These are phyloP conservation scores for Python bivittatus DNA, from an alignment of 2,113 vertebrate genomes.

Conservation along the genomic window DNA sequence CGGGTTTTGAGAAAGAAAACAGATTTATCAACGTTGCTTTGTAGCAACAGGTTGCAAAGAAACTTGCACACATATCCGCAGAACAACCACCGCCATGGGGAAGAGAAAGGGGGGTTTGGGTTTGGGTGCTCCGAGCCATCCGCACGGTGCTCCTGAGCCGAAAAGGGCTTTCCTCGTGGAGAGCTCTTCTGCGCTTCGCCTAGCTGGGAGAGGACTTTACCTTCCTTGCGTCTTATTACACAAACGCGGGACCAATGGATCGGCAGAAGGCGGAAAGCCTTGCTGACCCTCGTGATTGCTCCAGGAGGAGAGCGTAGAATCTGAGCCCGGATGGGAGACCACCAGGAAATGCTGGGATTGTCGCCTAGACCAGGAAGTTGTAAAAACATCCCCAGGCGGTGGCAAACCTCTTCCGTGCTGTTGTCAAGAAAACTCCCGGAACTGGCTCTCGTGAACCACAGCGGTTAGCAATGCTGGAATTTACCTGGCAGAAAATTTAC, in stretches of 20 bases:
- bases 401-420: neutral
- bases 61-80: rapidly evolving
- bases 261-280: neutral
- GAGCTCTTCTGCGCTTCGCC: neutral
- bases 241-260: neutral
- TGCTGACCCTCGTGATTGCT: neutral
- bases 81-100: neutral
- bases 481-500: neutral
- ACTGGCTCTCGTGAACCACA: neutral
- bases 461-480: neutral
- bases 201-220: neutral
- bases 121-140: neutral
- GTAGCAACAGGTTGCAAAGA: neutral
- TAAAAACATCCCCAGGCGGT: neutral
- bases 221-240: neutral
- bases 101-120: neutral
- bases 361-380: neutral
- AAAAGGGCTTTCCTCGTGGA: neutral
- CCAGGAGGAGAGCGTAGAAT: neutral
- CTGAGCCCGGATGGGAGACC: neutral
- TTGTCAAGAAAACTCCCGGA: neutral
- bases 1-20: neutral
- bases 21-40: neutral
- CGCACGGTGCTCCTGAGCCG: rapidly evolving
- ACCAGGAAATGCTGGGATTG: neutral